Conservation (phyloP, 2,888 invertebrate genomes). For the Orthonychiurus folsomi region DNA sequence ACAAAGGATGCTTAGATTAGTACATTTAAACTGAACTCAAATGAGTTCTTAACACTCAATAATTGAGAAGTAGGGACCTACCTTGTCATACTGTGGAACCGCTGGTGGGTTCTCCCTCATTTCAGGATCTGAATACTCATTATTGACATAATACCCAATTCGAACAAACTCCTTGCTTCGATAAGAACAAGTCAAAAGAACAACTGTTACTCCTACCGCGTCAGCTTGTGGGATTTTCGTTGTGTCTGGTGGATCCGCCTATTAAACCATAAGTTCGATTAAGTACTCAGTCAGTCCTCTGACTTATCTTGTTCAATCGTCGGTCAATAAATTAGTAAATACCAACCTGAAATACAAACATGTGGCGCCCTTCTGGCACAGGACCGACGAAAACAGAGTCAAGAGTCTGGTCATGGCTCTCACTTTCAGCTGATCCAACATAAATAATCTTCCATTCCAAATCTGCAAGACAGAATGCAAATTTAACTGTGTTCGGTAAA, state of each 20-base stretch:
- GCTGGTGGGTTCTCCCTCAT: slow-evolving; percentile 88
- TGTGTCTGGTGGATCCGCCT: slow-evolving; percentile 93
- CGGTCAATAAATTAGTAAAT: too few species aligned
- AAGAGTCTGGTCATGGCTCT: slow-evolving; percentile 89
- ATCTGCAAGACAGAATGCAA: slow-evolving; percentile 54
- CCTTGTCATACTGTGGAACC: slow-evolving; percentile 86
- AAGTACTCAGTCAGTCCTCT: too few species aligned
- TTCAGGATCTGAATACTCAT: slow-evolving; percentile 89
- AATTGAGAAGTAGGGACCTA: slow-evolving; percentile 44
- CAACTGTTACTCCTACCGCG: slow-evolving; percentile 96
- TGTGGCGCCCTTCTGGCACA: slow-evolving; percentile 89
- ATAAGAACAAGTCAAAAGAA: slow-evolving; percentile 88
- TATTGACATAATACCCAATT: slow-evolving; percentile 97
- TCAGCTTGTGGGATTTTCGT: slow-evolving; percentile 89
- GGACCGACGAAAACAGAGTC: slow-evolving; percentile 98
- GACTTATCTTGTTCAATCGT: too few species aligned
- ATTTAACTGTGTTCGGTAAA: not conserved
- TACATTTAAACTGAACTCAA: not conserved
- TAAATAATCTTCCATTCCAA: slow-evolving; percentile 99
- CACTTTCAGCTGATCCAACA: slow-evolving; percentile 95
- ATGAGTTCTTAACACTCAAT: not conserved
- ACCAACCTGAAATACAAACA: slow-evolving; percentile 81
- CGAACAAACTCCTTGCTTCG: slow-evolving; percentile 88
- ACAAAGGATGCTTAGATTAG: slow-evolving; percentile 2
- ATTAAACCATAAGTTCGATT: too few species aligned